Conservation (phyloP, 2,797 vertebrate species). For the Erethizon dorsatum region DNA sequence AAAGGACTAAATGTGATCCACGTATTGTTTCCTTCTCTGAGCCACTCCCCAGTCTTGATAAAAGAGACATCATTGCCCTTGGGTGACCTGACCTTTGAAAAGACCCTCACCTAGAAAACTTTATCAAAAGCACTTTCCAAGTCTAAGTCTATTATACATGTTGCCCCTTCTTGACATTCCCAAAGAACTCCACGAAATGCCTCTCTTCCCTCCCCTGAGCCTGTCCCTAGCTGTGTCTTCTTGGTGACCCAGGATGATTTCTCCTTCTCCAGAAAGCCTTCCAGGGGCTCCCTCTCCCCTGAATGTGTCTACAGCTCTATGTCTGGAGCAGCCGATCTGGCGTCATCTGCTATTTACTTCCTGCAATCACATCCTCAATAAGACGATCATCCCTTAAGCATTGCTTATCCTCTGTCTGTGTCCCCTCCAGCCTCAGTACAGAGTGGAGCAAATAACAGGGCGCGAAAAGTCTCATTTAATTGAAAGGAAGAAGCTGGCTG, state of each 20-base stretch:
- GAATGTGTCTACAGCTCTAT: slow-evolving; percentile 2
- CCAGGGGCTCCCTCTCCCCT: background rate
- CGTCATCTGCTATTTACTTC: slow-evolving; percentile 72
- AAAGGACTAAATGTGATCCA: slow-evolving; percentile 6
- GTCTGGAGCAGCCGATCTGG: slow-evolving; percentile 27
- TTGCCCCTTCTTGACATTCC: background rate
- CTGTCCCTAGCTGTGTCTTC: background rate
- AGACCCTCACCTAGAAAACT: slow-evolving; percentile 23
- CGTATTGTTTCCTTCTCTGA: slow-evolving; percentile 43
- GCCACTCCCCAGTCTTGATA: slow-evolving; percentile 29
- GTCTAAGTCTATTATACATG: background rate
- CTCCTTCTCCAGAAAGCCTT: background rate
- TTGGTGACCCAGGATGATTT: background rate
- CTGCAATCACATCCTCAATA: slow-evolving; percentile 4
- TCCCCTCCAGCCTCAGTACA: slow-evolving; percentile 28
- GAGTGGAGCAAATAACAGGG: slow-evolving; percentile 65
- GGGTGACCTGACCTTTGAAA: slow-evolving; percentile 50
- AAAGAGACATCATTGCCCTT: background rate
- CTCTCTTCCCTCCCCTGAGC: background rate
- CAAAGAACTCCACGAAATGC: background rate
- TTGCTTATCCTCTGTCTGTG: slow-evolving; percentile 35
- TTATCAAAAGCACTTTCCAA: slow-evolving; percentile 4
- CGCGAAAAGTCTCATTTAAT: slow-evolving; percentile 52
- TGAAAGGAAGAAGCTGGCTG: slow-evolving; percentile 53
- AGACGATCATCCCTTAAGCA: slow-evolving; percentile 48